These are phyloP conservation scores for Lanius ludovicianus DNA, from an alignment of 2,113 vertebrate species.

Conservation along the genomic window DNA sequence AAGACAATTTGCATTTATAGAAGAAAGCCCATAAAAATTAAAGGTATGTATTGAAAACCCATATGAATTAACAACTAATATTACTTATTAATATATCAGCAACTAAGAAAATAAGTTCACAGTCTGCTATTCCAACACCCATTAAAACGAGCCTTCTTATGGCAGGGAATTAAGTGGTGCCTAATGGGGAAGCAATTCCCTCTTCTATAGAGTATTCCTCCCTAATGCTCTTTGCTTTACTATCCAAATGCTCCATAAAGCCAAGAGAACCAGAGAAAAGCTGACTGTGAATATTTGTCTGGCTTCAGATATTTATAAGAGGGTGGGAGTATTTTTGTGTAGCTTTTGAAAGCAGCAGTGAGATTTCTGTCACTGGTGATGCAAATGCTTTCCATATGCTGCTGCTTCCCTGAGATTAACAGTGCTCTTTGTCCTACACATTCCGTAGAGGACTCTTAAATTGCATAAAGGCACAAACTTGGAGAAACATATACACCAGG, in stretches of 20 bases:
- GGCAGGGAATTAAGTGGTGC: not conserved
- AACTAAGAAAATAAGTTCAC: conserved; percentile 11
- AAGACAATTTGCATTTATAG: conserved; percentile 33
- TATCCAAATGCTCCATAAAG: not conserved
- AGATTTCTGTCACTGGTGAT: conserved; percentile 7
- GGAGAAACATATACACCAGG: not conserved
- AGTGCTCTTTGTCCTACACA: not conserved
- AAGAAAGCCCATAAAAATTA: not conserved
- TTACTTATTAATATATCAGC: conserved; percentile 1
- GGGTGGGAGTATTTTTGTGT: not conserved
- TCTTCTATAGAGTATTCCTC: not conserved
- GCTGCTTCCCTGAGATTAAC: not conserved
- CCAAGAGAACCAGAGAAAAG: not conserved
- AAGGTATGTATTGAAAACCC: not conserved
- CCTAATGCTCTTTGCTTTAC: not conserved
- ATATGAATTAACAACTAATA: not conserved
- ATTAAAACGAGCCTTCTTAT: not conserved
- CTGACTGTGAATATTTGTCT: not conserved
- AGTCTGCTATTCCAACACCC: not conserved
- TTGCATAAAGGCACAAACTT: not conserved
- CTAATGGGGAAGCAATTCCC: not conserved
- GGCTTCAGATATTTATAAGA: not conserved
- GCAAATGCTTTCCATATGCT: conserved; percentile 24
- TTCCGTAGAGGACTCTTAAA: not conserved
- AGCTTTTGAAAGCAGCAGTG: conserved; percentile 1